These are phyloP conservation scores for Oncorhynchus nerka DNA, from an alignment of 2,113 vertebrate genomes.

Conservation along the genomic window DNA sequence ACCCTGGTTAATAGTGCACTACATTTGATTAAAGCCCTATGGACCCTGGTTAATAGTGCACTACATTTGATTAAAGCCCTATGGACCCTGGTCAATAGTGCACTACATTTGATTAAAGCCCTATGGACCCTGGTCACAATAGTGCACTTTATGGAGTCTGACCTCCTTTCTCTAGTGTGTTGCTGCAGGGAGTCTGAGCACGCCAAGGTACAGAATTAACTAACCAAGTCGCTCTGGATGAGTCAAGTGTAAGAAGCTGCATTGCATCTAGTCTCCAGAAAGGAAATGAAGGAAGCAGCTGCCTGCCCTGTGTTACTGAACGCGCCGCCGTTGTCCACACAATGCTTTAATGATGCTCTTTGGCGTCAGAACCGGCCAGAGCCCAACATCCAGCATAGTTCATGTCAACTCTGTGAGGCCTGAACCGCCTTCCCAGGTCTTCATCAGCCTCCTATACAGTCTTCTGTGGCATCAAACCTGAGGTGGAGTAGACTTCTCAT, in stretches of 20 bases:
- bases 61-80: background rate
- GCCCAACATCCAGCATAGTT: background rate
- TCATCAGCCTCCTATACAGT: background rate
- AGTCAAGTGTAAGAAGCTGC: too few species aligned
- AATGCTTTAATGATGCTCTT: background rate
- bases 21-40: too few species aligned
- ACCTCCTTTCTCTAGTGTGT: background rate
- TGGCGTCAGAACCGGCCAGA: background rate
- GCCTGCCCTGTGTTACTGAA: background rate
- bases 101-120: too few species aligned
- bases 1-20: background rate
- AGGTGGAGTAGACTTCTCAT: too few species aligned
- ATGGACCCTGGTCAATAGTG: background rate
- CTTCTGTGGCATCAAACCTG: background rate
- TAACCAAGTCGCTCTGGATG: too few species aligned
- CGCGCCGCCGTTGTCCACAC: background rate
- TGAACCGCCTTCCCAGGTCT: background rate
- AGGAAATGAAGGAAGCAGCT: background rate
- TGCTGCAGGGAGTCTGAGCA: background rate
- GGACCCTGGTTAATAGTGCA: slow-evolving; percentile 2
- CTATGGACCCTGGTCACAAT: too few species aligned
- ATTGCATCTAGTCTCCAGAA: background rate
- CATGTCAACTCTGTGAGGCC: background rate
- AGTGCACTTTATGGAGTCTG: too few species aligned
- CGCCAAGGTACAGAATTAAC: background rate